Base-by-base conservation (phyloP, 2,888 invertebrate species). In the Cantharis rustica region DNA sequence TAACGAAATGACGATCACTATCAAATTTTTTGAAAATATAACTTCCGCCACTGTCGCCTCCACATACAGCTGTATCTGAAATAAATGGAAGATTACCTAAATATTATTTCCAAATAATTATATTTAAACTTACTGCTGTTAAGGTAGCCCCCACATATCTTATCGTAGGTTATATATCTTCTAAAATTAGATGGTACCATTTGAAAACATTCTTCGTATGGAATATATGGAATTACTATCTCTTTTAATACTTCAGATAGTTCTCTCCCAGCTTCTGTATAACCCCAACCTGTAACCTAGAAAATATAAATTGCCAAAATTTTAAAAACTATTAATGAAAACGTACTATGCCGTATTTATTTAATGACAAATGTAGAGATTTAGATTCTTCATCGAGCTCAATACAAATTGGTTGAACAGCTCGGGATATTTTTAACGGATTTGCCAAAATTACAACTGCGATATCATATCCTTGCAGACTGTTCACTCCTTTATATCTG, bases 381-480 rank as follows among this genome's bases (percentile, higher is more conserved):
- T 26, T 9, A n/a, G 26, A 80, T 4, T 17, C 15, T 16, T 75
- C 69, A 62, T 79, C 72, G 81, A 82, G 83, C 13, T 84, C 83
- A 7, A 85, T 79, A 76, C 88, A 88, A 10, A 88, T 84, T 16
- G 87, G 87, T 73, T 85, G 85, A 10, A 88, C 85, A 9, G 85
- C 81, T 64, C 80, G 79, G 1, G 85, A 83, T 61, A 86, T 83
- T 15, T 73, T 76, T 47, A 88, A 84, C 10, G 77, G 69, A 17
- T 80, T 78, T 62, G 81, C 79, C 13, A 87, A 73, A 13, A 85
- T 79, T 10, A 88, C 26, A 9, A 88, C 69, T 0, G 87, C 87
- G 47, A 88, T 84, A 79, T 88, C 88, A 11, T 79, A 79, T n/a
- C 73, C 69, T 69, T 82, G 87, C 13, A 81, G 79, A 9, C 80